Evolutionary conservation across 2,113 vertebrate genomes (phyloP).

Genomic region (Cyprinodon variegatus): DNA sequence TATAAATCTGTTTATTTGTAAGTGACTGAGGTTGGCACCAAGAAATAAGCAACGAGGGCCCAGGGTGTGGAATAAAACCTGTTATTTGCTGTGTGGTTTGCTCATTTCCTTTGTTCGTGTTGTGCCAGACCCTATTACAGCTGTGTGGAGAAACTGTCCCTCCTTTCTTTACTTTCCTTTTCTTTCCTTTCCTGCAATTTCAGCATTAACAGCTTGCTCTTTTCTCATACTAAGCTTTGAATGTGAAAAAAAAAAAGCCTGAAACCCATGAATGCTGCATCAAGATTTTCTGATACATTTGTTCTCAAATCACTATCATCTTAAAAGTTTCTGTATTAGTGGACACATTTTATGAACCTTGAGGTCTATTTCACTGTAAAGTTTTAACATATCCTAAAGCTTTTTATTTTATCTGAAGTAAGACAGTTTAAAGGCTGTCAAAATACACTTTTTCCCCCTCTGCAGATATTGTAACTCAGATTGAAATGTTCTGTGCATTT

Average conservation of each 20-base stretch:
- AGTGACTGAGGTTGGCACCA: constrained; percentile 63
- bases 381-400: not conserved
- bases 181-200: constrained; percentile 53
- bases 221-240: constrained; percentile 33
- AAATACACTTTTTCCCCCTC: not conserved
- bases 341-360: not conserved
- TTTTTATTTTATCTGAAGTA: not conserved
- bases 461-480: not conserved
- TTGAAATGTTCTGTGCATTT: not conserved
- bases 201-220: constrained; percentile 47
- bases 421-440: not conserved
- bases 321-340: constrained; percentile 1
- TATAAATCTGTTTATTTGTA: constrained; percentile 71
- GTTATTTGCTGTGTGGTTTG: constrained; percentile 78
- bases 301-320: constrained; percentile 7
- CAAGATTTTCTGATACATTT: constrained; percentile 35
- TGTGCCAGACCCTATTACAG: constrained; percentile 67
- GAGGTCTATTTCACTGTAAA: not conserved
- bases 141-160: constrained; percentile 60
- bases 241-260: constrained; percentile 36
- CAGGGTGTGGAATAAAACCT: constrained; percentile 70
- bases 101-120: constrained; percentile 81
- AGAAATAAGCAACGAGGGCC: constrained; percentile 55
- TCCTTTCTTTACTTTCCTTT: not conserved
- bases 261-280: constrained; percentile 4